Conservation (phyloP, 2,888 invertebrate genomes). For the Xanthia togata region DNA sequence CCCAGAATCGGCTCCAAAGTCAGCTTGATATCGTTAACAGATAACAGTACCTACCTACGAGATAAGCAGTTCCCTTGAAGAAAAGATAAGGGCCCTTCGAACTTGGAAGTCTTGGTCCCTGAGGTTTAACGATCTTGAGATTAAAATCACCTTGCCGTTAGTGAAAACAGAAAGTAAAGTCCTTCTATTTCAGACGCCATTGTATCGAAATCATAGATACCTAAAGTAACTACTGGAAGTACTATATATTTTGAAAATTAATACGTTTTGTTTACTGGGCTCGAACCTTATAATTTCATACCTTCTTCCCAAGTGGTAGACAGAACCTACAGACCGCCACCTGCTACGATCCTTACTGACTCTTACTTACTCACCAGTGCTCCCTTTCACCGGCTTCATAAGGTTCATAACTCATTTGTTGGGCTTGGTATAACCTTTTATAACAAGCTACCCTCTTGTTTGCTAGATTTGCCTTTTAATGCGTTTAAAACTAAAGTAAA, state of each 20-base stretch:
- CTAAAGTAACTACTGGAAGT: not conserved
- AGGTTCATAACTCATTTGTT: too few species aligned
- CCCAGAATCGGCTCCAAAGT: conserved; percentile 21
- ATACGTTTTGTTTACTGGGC: not conserved
- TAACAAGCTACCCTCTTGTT: too few species aligned
- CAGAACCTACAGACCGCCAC: not conserved
- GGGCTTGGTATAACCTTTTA: too few species aligned
- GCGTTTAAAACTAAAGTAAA: too few species aligned
- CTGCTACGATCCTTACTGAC: too few species aligned
- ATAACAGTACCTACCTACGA: conserved; percentile 37
- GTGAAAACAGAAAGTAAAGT: conserved; percentile 9
- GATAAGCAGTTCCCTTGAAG: conserved; percentile 39
- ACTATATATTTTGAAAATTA: not conserved
- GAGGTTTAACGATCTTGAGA: conserved; percentile 40
- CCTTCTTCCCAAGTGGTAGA: not conserved
- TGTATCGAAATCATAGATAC: not conserved
- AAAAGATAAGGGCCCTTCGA: conserved; percentile 47
- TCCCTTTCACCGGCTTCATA: too few species aligned
- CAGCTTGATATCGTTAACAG: conserved; percentile 49
- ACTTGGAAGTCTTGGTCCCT: conserved; percentile 16
- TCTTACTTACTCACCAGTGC: too few species aligned
- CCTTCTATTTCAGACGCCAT: not conserved
- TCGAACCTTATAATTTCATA: not conserved
- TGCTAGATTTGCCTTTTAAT: too few species aligned
- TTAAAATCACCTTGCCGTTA: conserved; percentile 34